Conservation (phyloP, 1,140 invertebrate species). For the Lepidurus arcticus region DNA sequence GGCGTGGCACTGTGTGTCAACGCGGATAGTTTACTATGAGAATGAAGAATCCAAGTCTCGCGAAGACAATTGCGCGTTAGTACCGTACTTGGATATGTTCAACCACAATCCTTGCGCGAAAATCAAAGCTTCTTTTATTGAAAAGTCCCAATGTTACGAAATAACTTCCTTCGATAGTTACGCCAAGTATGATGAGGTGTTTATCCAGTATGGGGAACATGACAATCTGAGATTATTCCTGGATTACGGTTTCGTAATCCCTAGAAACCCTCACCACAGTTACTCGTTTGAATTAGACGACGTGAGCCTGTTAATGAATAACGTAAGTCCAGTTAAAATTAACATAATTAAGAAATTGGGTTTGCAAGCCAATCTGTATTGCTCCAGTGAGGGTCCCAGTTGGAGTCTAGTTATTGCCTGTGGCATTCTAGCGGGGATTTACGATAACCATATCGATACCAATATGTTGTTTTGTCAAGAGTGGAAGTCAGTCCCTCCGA, state of each 20-base stretch:
- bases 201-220: constrained; percentile 51
- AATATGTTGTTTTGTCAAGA: background rate
- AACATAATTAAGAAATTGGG: background rate
- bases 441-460: constrained; percentile 2
- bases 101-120: constrained; percentile 47
- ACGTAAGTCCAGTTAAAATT: background rate
- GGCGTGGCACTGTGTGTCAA: constrained; percentile 38
- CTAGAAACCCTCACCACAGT: constrained; percentile 45
- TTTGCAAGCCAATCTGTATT: background rate
- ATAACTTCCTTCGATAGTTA: constrained; percentile 42
- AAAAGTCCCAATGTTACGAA: constrained; percentile 41
- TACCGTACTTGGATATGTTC: constrained; percentile 52
- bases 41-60: constrained; percentile 48
- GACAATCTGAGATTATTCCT: constrained; percentile 48
- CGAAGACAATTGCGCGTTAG: constrained; percentile 46
- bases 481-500: background rate
- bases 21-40: constrained; percentile 54
- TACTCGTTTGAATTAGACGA: constrained; percentile 39
- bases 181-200: constrained; percentile 45
- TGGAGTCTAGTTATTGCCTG: background rate
- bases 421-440: background rate
- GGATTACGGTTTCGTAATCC: constrained; percentile 51
- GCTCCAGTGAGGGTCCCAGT: constrained; percentile 24
- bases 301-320: background rate
- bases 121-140: constrained; percentile 41